phyloP scores from a whole-genome alignment of 2,888 invertebrate species.

The Drosophila helvetica region DNA sequence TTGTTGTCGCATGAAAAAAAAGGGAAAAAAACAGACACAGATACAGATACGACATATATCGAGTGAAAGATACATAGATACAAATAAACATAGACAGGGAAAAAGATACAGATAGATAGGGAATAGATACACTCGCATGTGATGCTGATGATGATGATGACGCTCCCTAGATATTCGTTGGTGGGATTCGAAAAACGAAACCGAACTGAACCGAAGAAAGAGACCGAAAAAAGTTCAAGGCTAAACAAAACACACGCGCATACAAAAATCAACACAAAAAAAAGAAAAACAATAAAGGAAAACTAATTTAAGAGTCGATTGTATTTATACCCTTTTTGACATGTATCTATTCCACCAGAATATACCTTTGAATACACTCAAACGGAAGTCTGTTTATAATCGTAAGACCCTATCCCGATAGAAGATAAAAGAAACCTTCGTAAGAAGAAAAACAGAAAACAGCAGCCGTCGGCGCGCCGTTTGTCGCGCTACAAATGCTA shows the following conservation, averaged over 20 bases:
- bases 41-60: slow-evolving; percentile 17
- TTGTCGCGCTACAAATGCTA: slow-evolving; percentile 57
- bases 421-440: not conserved
- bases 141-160: slow-evolving; percentile 36
- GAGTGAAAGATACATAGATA: slow-evolving; percentile 4
- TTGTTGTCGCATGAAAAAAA: slow-evolving; percentile 44
- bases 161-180: slow-evolving; percentile 41
- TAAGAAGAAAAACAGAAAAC: slow-evolving; percentile 8
- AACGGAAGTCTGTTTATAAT: not conserved
- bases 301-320: not conserved
- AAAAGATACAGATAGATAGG: not conserved
- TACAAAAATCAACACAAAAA: slow-evolving; percentile 19
- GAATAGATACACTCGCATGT: slow-evolving; percentile 29
- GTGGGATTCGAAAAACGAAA: slow-evolving; percentile 31
- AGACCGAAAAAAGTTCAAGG: slow-evolving; percentile 70
- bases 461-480: slow-evolving; percentile 41
- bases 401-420: not conserved
- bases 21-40: slow-evolving; percentile 25
- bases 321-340: not conserved
- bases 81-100: not conserved
- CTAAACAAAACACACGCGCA: slow-evolving; percentile 57
- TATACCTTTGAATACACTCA: not conserved
- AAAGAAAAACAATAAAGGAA: slow-evolving; percentile 29
- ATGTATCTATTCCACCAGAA: not conserved
- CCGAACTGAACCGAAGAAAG: too few relatives aligned